These are phyloP conservation scores for Rhynchophorus ferrugineus DNA, from an alignment of 1,140 invertebrate genomes.

Conservation along the genomic window DNA sequence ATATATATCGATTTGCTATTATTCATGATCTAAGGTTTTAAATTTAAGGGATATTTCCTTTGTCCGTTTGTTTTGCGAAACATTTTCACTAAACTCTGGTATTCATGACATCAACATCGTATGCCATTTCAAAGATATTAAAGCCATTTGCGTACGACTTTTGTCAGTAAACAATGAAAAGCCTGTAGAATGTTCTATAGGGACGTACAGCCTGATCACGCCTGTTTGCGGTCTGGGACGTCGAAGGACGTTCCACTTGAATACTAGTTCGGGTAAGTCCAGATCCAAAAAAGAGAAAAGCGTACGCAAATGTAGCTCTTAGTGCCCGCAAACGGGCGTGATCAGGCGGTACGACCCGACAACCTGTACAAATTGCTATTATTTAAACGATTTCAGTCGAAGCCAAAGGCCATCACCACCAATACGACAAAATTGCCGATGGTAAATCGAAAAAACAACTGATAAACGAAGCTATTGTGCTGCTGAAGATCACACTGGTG, in stretches of 20 bases:
- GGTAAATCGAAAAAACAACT: slow-evolving; percentile 16
- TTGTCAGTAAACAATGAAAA: background rate
- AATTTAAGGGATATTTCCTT: no score
- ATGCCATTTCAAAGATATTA: no score
- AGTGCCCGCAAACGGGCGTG: slow-evolving; percentile 13
- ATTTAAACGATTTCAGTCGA: slow-evolving; percentile 7
- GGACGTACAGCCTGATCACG: slow-evolving; percentile 15
- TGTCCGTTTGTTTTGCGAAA: no score
- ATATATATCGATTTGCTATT: no score
- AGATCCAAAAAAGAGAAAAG: no score
- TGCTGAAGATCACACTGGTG: slow-evolving; percentile 8
- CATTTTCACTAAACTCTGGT: no score
- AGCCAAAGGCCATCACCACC: slow-evolving; percentile 6
- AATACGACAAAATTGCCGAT: slow-evolving; percentile 12
- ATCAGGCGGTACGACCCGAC: slow-evolving; percentile 11
- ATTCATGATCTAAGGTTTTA: no score
- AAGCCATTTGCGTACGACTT: slow-evolving; percentile 20
- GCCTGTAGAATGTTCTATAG: background rate
- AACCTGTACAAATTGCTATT: background rate
- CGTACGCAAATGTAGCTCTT: slow-evolving; percentile 22
- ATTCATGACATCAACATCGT: no score
- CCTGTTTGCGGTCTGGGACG: slow-evolving; percentile 16
- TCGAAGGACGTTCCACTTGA: slow-evolving; percentile 6
- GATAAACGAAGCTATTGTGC: slow-evolving; percentile 12
- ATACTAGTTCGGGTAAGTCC: no score